Conservation (phyloP, 2,797 vertebrate genomes). For the Tenualosa ilisha region DNA sequence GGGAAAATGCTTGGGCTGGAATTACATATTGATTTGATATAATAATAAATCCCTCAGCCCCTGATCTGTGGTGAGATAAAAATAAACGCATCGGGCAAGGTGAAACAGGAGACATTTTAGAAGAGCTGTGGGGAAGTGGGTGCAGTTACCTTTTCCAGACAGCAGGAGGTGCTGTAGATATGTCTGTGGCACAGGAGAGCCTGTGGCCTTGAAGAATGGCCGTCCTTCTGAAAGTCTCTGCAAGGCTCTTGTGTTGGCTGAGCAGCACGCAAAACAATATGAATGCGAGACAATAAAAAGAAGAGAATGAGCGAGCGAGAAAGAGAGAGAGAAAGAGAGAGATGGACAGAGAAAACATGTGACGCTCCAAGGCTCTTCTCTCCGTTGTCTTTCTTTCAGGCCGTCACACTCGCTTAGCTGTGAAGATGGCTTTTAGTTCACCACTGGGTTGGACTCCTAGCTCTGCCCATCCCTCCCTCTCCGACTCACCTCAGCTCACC, state of each 20-base stretch:
- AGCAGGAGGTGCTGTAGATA: conserved; percentile 67
- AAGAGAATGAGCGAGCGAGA: conserved; percentile 27
- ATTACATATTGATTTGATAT: conserved; percentile 60
- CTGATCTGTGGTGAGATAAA: conserved; percentile 56
- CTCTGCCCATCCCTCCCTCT: background rate
- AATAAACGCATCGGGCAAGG: conserved; percentile 54
- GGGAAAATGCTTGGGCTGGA: conserved; percentile 37
- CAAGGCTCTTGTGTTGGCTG: conserved; percentile 61
- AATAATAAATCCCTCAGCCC: conserved; percentile 57
- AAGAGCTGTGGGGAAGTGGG: conserved; percentile 36
- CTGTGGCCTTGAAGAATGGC: conserved; percentile 45
- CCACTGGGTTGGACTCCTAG: conserved; percentile 20
- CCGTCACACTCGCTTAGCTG: conserved; percentile 35
- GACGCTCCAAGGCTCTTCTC: conserved; percentile 29
- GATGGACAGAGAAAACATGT: conserved; percentile 31
- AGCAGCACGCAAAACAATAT: conserved; percentile 68
- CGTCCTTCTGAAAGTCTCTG: conserved; percentile 48
- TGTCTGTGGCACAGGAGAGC: conserved; percentile 44
- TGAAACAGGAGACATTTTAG: conserved; percentile 46
- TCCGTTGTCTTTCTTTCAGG: conserved; percentile 34
- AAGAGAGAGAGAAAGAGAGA: background rate
- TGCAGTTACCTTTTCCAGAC: conserved; percentile 50
- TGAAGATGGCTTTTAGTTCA: conserved; percentile 33
- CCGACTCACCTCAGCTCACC: background rate
- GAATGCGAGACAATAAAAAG: conserved; percentile 66